Evolutionary conservation across 2,888 invertebrate genomes (phyloP).

Genomic region (Habrosyne pyritoides): DNA sequence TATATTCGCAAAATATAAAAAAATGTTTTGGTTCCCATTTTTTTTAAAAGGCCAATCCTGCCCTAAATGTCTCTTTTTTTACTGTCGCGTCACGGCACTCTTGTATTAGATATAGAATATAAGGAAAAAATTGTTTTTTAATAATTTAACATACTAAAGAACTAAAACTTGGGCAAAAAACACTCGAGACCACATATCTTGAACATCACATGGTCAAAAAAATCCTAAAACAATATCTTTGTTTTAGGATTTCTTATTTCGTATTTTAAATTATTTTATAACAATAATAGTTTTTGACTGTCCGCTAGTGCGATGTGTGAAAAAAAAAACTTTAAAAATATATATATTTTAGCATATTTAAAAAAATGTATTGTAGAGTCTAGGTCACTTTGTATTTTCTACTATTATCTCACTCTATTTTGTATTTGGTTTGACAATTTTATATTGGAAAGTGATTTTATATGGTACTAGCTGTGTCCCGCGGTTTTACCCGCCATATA

Average conservation of each 20-base stretch:
- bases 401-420: background rate
- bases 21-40: background rate
- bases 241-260: no score
- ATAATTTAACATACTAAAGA: background rate
- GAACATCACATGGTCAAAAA: no score
- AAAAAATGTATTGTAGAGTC: constrained; percentile 4
- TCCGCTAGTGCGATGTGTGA: background rate
- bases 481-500: no score
- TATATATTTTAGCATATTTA: constrained; percentile 11
- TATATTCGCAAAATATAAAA: no score
- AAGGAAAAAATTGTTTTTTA: background rate
- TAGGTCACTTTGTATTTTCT: background rate
- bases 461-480: no score
- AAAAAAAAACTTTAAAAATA: background rate
- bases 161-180: no score
- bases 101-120: background rate
- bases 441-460: no score
- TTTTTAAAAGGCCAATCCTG: background rate
- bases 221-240: no score
- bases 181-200: no score
- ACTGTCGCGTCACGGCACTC: background rate
- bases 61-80: background rate
- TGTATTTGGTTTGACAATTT: background rate
- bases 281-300: background rate
- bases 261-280: background rate